Evolutionary conservation across 2,113 vertebrate genomes (phyloP).

Genomic region (Cisticola juncidis): DNA sequence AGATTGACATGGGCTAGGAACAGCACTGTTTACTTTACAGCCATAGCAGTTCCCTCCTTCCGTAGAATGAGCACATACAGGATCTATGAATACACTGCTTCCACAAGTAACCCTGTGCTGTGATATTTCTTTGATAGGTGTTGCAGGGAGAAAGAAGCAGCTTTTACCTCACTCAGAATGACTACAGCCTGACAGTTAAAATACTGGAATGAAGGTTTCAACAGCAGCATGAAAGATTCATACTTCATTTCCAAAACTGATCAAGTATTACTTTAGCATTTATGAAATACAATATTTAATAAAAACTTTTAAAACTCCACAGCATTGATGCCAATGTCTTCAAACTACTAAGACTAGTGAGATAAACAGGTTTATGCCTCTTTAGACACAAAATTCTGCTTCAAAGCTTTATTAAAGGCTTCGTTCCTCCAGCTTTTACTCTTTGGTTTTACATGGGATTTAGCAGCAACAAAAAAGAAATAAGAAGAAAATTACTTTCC

Average conservation of each 20-base stretch:
- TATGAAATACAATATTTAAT: not conserved
- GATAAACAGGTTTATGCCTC: not conserved
- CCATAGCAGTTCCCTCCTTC: not conserved
- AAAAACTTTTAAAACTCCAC: not conserved
- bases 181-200: not conserved
- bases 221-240: not conserved
- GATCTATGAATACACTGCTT: not conserved
- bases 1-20: not conserved
- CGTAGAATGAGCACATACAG: not conserved
- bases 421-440: not conserved
- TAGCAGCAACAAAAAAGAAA: not conserved
- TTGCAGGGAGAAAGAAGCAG: not conserved
- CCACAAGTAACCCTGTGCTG: not conserved
- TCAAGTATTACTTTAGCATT: not conserved
- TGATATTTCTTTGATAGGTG: not conserved
- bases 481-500: not conserved
- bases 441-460: not conserved
- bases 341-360: not conserved
- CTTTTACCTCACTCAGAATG: not conserved
- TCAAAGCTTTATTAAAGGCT: not conserved
- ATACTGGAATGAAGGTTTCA: not conserved
- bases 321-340: not conserved
- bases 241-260: not conserved
- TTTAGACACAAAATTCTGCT: not conserved
- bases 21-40: not conserved